These are phyloP conservation scores for Neoitamus cyanurus DNA, from an alignment of 2,888 invertebrate genomes.

Conservation along the genomic window DNA sequence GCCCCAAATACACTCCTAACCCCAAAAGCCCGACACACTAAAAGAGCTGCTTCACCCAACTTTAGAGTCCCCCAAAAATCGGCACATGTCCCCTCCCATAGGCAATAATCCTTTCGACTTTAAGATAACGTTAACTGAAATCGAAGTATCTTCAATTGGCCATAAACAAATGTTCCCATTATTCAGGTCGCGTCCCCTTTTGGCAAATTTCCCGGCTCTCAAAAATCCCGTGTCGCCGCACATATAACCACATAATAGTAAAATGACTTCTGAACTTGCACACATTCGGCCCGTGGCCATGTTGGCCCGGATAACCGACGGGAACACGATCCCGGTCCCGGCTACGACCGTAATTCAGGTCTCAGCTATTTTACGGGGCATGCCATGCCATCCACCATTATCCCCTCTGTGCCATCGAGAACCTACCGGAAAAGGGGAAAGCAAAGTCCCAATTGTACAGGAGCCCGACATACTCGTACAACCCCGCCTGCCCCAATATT, in stretches of 20 bases:
- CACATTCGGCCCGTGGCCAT: background rate
- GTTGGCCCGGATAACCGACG: background rate
- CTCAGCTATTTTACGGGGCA: background rate
- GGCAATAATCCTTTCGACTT: background rate
- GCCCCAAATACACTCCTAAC: background rate
- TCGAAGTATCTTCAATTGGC: conserved; percentile 9
- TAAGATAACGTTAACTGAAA: background rate
- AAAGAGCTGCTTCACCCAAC: background rate
- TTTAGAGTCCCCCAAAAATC: background rate
- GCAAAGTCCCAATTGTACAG: background rate
- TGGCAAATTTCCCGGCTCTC: conserved; percentile 6
- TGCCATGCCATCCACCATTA: background rate
- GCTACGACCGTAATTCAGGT: background rate
- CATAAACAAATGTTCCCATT: background rate
- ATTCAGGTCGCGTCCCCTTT: conserved; percentile 16
- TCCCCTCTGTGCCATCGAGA: background rate
- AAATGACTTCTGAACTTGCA: conserved; percentile 20
- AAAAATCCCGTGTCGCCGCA: conserved; percentile 18
- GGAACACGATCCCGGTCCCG: background rate
- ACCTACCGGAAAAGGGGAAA: no score
- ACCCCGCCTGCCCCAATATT: background rate
- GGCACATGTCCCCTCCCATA: background rate
- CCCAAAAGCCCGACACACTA: background rate
- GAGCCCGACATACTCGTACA: background rate
- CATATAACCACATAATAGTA: conserved; percentile 7